phyloP scores from a whole-genome alignment of 2,113 vertebrate species.

The Calidris pugnax region DNA sequence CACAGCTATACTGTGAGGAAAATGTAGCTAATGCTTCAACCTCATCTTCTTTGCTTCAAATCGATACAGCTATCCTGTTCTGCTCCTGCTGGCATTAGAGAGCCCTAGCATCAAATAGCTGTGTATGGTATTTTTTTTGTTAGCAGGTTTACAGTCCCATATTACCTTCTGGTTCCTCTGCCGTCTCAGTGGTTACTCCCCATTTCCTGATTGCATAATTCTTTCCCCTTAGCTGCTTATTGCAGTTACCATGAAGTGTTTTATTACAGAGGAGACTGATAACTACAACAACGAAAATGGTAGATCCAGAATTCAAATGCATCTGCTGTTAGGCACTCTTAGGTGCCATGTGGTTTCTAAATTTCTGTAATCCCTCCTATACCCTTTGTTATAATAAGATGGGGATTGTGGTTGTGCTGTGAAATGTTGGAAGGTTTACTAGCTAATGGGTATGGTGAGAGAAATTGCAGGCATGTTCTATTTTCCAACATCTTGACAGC shows the following conservation, averaged over 20 bases:
- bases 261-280: neutral
- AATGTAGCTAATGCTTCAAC: neutral
- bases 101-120: neutral
- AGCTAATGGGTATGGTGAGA: neutral
- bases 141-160: neutral
- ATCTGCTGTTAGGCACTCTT: neutral
- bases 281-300: neutral
- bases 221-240: neutral
- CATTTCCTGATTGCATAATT: neutral
- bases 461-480: neutral
- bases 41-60: neutral
- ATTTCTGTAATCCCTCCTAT: neutral
- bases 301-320: neutral
- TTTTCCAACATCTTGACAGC: neutral
- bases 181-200: neutral
- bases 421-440: neutral
- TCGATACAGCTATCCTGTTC: neutral
- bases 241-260: neutral
- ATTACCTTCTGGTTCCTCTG: neutral
- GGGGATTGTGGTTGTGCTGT: neutral
- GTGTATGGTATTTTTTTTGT: neutral
- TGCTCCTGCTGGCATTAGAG: neutral
- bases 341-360: neutral
- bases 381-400: neutral
- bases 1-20: neutral